Base-by-base conservation (phyloP, 2,113 vertebrate genomes). In the Cynoglossus semilaevis region DNA sequence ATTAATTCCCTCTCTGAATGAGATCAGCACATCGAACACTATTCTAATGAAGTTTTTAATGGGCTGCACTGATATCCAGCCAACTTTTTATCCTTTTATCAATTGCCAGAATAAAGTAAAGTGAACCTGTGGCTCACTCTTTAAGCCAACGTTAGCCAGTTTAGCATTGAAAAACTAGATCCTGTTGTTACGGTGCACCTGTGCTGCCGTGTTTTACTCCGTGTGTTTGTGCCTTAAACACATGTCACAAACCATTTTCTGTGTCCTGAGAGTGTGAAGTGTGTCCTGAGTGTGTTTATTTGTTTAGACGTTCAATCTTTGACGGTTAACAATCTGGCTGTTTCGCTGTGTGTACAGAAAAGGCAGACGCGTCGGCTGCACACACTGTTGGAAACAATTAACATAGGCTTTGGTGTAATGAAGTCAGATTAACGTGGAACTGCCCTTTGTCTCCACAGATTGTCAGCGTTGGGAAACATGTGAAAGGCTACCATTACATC, bases 401-500 rank as follows among this genome's bases (percentile, higher is more conserved):
- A 59, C 36, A 42, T 40, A 6, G 45, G 70, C 16, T 67, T 16
- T 44, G 51, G 61, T 81, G 49, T 75, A 58, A 76, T 85, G 68
- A 61, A 61, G 22, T 82, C 74, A 55, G 42, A 74, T 80, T 85
- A 83, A 82, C 49, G 1, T 14, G 66, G 43, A 58, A n/a, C n/a
- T 62, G 35, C 70, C 49, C 38, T 77, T 29, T 34, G 64, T 84
- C 67, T 76, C 70, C 72, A 45, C 87, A 98, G 96, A 95, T 99
- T 74, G 95, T 99, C 79, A 99, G 96, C 36, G 95, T 98, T 42
- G 96, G 96, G 69, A 99, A 99, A 72, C 96, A 99, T 58, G 95
- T 99, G 72, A 98, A 97, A 92, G 95, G 95, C 70, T 98, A 98
- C 86, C 96, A 99, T 88, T 99, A 99, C 89, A 97, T 99, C 90